A percentile compares a stretch with the other conserved stretches of the same genome.
phyloP scores from a whole-genome alignment of 2,113 vertebrate genomes.

The Thymallus thymallus region DNA sequence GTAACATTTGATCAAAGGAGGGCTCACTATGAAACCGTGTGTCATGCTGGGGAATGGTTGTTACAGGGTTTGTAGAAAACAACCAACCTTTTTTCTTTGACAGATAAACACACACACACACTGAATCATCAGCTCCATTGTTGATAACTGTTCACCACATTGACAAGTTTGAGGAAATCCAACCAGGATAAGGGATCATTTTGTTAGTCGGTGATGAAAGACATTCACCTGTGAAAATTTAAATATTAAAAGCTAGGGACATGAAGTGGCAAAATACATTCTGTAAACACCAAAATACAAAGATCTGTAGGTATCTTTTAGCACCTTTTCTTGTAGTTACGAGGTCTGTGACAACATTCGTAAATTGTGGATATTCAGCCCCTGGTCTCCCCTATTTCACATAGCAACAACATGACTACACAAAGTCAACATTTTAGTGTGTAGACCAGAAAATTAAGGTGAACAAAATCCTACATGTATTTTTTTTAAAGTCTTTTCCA shows the following conservation, averaged over 20 bases:
- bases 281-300: constrained; percentile 47
- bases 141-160: not conserved
- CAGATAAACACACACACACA: not conserved
- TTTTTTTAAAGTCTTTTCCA: constrained; percentile 60
- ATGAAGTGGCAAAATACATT: constrained; percentile 29
- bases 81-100: not conserved
- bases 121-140: not conserved
- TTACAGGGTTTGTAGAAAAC: no score
- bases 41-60: not conserved
- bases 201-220: not conserved
- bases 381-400: constrained; percentile 74
- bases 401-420: constrained; percentile 77
- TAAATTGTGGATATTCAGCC: constrained; percentile 21
- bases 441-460: constrained; percentile 68
- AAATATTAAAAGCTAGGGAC: constrained; percentile 26
- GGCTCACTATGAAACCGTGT: not conserved
- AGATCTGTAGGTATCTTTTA: constrained; percentile 43
- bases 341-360: constrained; percentile 45
- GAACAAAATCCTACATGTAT: constrained; percentile 71
- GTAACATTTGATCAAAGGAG: not conserved
- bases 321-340: constrained; percentile 52
- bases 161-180: constrained; percentile 8
- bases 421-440: constrained; percentile 74
- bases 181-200: not conserved
- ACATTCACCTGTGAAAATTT: constrained; percentile 7